These are phyloP conservation scores for Agonopterix alstromeriana DNA, from an alignment of 2,888 invertebrate species.

Conservation along the genomic window DNA sequence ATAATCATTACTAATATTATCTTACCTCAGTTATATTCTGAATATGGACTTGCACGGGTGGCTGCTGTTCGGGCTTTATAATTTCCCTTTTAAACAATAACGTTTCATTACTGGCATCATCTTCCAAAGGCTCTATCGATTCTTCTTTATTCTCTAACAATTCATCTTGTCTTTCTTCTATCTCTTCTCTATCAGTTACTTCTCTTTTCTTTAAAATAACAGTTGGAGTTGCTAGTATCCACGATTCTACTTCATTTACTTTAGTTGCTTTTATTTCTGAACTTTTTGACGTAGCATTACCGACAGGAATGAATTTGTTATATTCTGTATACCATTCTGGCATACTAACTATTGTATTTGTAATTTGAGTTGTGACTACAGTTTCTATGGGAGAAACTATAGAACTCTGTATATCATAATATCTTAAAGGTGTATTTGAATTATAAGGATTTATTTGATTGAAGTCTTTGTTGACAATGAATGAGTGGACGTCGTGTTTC, in stretches of 20 bases:
- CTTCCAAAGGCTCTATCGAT: conserved; percentile 58
- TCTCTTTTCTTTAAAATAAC: conserved; percentile 51
- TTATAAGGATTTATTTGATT: conserved; percentile 35
- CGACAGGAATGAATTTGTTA: conserved; percentile 7
- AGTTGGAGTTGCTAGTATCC: conserved; percentile 60
- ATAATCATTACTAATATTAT: too few relatives aligned
- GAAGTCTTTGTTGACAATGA: conserved; percentile 51
- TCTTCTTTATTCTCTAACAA: conserved; percentile 38
- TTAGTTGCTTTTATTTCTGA: conserved; percentile 43
- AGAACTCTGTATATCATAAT: conserved; percentile 46
- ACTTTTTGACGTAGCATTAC: conserved; percentile 11
- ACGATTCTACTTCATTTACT: conserved; percentile 45
- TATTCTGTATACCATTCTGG: conserved; percentile 14
- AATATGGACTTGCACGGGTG: conserved; percentile 80
- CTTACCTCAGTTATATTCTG: conserved; percentile 79
- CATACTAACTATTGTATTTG: conserved; percentile 6
- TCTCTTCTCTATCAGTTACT: conserved; percentile 35
- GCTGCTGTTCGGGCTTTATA: conserved; percentile 65
- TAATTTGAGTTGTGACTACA: conserved; percentile 4
- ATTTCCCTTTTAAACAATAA: conserved; percentile 61
- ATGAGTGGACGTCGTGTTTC: conserved; percentile 70
- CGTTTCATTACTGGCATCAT: conserved; percentile 50
- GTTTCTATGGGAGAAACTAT: conserved; percentile 19
- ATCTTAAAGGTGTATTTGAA: conserved; percentile 40
- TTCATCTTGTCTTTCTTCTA: conserved; percentile 32